Evolutionary conservation across 2,113 vertebrate species (phyloP), one percentile per base, ranked within the genome.

Genomic region (Glareola pratincola): DNA sequence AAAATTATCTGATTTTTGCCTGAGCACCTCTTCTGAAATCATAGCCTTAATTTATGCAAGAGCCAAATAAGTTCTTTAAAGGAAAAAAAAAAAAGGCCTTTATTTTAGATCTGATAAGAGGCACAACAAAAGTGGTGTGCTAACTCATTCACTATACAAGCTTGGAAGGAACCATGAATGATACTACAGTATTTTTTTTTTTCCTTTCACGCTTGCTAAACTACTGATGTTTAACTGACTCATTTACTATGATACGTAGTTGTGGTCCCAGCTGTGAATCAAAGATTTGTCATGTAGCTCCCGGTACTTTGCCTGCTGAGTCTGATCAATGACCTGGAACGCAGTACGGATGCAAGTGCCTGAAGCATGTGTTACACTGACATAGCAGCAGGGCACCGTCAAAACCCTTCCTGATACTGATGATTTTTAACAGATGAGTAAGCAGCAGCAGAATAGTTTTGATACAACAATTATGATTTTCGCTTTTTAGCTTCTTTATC

Each of bases 181-280:
- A 98, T 98, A 98, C 98, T 98, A 98, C 97, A 76, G 98, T 97
- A 95, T 74, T 74, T 69, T 21, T 17, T 53, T n/a, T 51, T 64
- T 5, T 14, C 30, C 71, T 97, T 98, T 98, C 98, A 98, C 94
- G 97, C 98, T 98, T 96, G 98, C 98, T 96, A 98, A 97, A 94
- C 97, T 97, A 98, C 95, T 98, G 98, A 99, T 98, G 98, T 98
- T 99, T 98, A 98, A 98, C 96, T 97, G 98, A 98, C 98, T 98
- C 98, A 98, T 98, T 98, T 98, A 97, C 97, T 98, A 96, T 98
- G 98, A 99, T 98, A 98, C 98, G 92, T 97, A 98, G 98, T 96
- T 98, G 97, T 95, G 92, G 97, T 96, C 98, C 99, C 98, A 99
- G 98, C 99, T 99, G 99, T 96, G 99, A 99, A 98, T 98, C 97